Evolutionary conservation across 1,140 invertebrate genomes (phyloP), one percentile per base, ranked within the genome.

Genomic region (Pseudomyrmex cubaensis): DNA sequence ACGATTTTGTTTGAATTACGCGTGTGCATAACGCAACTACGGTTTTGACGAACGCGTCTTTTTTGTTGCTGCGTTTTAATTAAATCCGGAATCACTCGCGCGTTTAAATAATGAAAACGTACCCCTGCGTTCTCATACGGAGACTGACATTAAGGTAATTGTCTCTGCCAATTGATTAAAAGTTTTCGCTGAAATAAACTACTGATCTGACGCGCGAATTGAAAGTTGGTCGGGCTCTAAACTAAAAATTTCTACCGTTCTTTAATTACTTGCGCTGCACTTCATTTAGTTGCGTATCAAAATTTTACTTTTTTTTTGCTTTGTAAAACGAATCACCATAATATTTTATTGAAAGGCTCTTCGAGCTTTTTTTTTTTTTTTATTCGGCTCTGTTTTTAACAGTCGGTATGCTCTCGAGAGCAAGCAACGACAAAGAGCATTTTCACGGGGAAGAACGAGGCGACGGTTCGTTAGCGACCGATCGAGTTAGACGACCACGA

Each of bases 401-500:
- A 48, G 54, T 80, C 72, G 72, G 66, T 25, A 25, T 80, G 17
- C 54, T 48, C 52, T 35, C 44, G 74, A 84, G 85, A 82, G 86
- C 59, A 59, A 13, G 67, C n/a, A 48, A 15, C 46, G 57, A 74
- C 69, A 87, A 87, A 87, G 86, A 80, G 86, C 85, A 85, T 77
- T 82, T 78, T 48, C 82, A 66, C 56, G 54, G 63, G 59, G 63
- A 76, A 85, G 85, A 82, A 85, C 72, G 83, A 69, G 80, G 76
- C 66, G 69, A 85, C 82, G 67, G 86, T 84, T 87, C 86, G 86
- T 87, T 85, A 84, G 83, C 73, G 66, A 67, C 84, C 86, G 88
- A 89, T 86, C 85, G 87, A 89, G 74, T 91, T 89, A 85, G 76
- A 83, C 70, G 57, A 62, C 82, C 77, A 80, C 76, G 85, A 83